Conservation (phyloP, 2,113 vertebrate genomes). For the Monopterus albus region DNA sequence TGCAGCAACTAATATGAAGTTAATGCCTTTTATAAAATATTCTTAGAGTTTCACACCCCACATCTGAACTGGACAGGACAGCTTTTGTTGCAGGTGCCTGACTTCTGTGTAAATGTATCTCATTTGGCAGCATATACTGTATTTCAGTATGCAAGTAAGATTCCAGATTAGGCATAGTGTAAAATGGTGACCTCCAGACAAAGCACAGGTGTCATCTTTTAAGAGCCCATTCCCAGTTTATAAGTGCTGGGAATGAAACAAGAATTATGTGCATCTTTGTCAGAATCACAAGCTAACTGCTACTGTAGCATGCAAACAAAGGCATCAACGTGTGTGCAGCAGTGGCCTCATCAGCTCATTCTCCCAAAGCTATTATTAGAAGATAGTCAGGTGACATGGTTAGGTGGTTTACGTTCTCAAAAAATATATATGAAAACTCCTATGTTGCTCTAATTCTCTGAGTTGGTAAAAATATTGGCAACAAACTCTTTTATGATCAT, state of each 20-base stretch:
- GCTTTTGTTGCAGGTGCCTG: constrained; percentile 25
- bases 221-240: neutral
- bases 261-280: neutral
- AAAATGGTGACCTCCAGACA: too few species aligned
- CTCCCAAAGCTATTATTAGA: too few species aligned
- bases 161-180: neutral
- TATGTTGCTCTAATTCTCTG: too few species aligned
- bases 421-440: too few species aligned
- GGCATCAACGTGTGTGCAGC: neutral
- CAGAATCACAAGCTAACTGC: neutral
- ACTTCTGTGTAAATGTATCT: too few species aligned
- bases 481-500: too few species aligned
- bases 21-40: constrained; percentile 75
- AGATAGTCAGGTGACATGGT: too few species aligned
- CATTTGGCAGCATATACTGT: too few species aligned
- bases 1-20: constrained; percentile 65
- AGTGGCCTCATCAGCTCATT: too few species aligned
- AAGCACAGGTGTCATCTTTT: constrained; percentile 4
- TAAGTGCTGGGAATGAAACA: neutral
- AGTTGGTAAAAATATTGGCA: too few species aligned
- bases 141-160: constrained; percentile 13
- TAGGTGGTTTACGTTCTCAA: too few species aligned
- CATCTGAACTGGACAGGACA: constrained; percentile 32
- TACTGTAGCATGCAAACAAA: neutral
- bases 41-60: constrained; percentile 28